These are phyloP conservation scores for Bradynema listronoti DNA, from an alignment of 1,140 invertebrate species.

Conservation along the genomic window DNA sequence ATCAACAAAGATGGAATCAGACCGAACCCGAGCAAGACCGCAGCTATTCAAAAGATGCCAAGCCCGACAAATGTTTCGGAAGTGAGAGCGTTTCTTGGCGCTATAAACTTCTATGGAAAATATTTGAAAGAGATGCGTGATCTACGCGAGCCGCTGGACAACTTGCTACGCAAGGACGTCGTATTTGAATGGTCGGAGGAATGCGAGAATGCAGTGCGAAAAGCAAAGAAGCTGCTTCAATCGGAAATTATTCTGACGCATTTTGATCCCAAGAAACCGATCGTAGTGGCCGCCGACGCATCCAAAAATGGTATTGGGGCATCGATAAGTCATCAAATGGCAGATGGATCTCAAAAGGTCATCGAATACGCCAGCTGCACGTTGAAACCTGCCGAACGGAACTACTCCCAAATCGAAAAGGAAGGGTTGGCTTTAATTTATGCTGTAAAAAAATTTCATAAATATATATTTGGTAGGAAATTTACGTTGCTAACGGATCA, in stretches of 20 bases:
- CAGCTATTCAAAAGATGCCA: too few relatives aligned
- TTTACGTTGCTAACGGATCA: slow-evolving; percentile 17
- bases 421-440: slow-evolving; percentile 54
- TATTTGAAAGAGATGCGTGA: slow-evolving; percentile 23
- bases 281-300: slow-evolving; percentile 61
- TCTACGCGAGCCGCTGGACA: slow-evolving; percentile 20
- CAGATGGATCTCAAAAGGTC: slow-evolving; percentile 58
- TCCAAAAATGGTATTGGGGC: slow-evolving; percentile 60
- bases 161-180: slow-evolving; percentile 27
- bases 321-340: slow-evolving; percentile 59
- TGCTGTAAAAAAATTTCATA: slow-evolving; percentile 18
- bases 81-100: slow-evolving; percentile 41
- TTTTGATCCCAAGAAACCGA: slow-evolving; percentile 55
- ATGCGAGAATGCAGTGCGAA: slow-evolving; percentile 30
- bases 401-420: slow-evolving; percentile 62
- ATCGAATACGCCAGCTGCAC: slow-evolving; percentile 59
- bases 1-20: too few relatives aligned
- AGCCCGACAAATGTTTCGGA: background rate
- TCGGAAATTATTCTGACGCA: slow-evolving; percentile 45
- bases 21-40: too few relatives aligned
- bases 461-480: slow-evolving; percentile 14
- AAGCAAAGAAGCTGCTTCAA: slow-evolving; percentile 45
- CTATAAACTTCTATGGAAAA: slow-evolving; percentile 38
- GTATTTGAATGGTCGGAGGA: slow-evolving; percentile 7
- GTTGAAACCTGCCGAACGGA: slow-evolving; percentile 59